Percentiles rank a stretch among this genome's conserved stretches.
phyloP scores from a whole-genome alignment of 2,797 vertebrate species.

The Cuculus canorus region DNA sequence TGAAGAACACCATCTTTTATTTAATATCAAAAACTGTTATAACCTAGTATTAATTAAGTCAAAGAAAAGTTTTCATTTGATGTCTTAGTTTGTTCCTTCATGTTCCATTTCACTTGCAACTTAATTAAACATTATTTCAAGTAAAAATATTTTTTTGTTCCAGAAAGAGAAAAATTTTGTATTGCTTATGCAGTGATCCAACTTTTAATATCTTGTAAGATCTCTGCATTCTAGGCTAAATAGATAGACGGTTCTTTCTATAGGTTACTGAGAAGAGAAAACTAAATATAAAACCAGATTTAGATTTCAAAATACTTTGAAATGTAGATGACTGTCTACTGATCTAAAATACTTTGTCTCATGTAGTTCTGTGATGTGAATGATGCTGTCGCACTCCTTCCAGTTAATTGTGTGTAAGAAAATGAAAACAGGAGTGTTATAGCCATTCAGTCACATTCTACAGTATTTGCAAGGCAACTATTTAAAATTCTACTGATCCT shows the following conservation, averaged over 20 bases:
- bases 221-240: neutral
- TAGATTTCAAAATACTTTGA: neutral
- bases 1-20: neutral
- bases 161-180: neutral
- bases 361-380: neutral
- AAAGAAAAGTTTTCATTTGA: neutral
- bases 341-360: neutral
- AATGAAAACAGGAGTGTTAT: neutral
- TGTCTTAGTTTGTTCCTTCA: neutral
- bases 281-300: neutral
- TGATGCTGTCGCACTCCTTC: neutral
- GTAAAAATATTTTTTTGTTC: neutral
- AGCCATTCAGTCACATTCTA: neutral
- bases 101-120: neutral
- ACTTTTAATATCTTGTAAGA: neutral
- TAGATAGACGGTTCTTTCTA: neutral
- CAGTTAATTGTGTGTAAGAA: neutral
- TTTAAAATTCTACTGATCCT: neutral
- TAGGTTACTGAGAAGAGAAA: neutral
- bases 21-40: neutral
- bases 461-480: neutral
- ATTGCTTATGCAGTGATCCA: neutral
- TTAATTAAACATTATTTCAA: neutral
- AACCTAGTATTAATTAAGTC: neutral
- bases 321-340: neutral